Percentiles rank a stretch among this genome's conserved stretches.
Conservation (phyloP, 2,113 vertebrate species). For the Redunca redunca region DNA sequence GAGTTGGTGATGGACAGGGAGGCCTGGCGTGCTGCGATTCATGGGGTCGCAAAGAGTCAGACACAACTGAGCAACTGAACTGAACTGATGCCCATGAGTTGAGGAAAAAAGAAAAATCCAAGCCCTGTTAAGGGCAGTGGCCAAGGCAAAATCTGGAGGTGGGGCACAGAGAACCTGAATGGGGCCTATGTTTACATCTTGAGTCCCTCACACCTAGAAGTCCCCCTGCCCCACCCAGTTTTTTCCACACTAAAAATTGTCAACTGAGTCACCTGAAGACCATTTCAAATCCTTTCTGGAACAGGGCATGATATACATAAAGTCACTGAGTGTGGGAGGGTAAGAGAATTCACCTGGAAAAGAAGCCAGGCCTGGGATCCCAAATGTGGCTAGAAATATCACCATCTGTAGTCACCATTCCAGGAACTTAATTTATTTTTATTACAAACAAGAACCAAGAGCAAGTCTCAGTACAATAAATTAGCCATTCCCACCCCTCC, state of each 20-base stretch:
- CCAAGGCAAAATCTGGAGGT: not conserved
- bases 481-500: conserved; percentile 61
- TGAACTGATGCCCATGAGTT: not conserved
- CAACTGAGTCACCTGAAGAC: not conserved
- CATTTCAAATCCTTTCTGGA: conserved; percentile 32
- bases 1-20: too few relatives aligned
- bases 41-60: too few relatives aligned
- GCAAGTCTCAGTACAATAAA: conserved; percentile 70
- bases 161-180: not conserved
- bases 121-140: not conserved
- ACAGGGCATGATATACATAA: not conserved
- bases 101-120: not conserved
- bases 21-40: too few relatives aligned
- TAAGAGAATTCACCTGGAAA: conserved; percentile 1
- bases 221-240: not conserved
- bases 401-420: not conserved
- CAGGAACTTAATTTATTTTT: conserved; percentile 71
- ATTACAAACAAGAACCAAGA: conserved; percentile 69
- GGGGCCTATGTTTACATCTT: not conserved
- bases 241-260: not conserved
- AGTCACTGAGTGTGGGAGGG: not conserved
- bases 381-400: conserved; percentile 10
- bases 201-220: not conserved
- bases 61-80: too few relatives aligned
- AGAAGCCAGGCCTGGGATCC: not conserved